Conservation (phyloP, 2,888 invertebrate species). For the Acanthosoma haemorrhoidale region DNA sequence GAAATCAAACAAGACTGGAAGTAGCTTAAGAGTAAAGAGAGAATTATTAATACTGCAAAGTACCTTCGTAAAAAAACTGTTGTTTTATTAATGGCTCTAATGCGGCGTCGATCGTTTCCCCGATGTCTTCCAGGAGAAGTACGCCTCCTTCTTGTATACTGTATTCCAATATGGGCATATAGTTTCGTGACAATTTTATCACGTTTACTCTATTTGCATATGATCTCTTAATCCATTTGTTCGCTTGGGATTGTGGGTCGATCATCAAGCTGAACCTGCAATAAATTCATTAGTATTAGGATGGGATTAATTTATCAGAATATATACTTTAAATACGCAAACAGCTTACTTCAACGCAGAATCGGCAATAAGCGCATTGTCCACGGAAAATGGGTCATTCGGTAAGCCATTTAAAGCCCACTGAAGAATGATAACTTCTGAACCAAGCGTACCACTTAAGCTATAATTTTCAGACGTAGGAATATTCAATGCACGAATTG, state of each 20-base stretch:
- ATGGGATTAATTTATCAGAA: no score
- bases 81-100: slow-evolving; percentile 11
- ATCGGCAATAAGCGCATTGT: slow-evolving; percentile 73
- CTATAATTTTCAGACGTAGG: slow-evolving; percentile 70
- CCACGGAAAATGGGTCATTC: slow-evolving; percentile 72
- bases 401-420: slow-evolving; percentile 81
- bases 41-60: no score
- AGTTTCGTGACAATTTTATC: neutral
- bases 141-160: neutral
- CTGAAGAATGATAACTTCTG: slow-evolving; percentile 78
- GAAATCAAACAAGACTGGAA: no score
- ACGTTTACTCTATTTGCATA: neutral
- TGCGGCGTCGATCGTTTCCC: neutral
- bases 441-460: slow-evolving; percentile 69
- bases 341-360: slow-evolving; percentile 15
- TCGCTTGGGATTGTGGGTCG: slow-evolving; percentile 80
- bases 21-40: no score
- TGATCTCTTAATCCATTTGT: slow-evolving; percentile 79
- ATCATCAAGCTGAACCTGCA: slow-evolving; percentile 68
- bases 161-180: neutral
- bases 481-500: slow-evolving; percentile 62
- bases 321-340: neutral
- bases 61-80: slow-evolving; percentile 19
- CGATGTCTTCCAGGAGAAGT: neutral
- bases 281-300: neutral